These are phyloP conservation scores for Hippocampus barbouri DNA, from an alignment of 2,113 vertebrate genomes.

Conservation along the genomic window DNA sequence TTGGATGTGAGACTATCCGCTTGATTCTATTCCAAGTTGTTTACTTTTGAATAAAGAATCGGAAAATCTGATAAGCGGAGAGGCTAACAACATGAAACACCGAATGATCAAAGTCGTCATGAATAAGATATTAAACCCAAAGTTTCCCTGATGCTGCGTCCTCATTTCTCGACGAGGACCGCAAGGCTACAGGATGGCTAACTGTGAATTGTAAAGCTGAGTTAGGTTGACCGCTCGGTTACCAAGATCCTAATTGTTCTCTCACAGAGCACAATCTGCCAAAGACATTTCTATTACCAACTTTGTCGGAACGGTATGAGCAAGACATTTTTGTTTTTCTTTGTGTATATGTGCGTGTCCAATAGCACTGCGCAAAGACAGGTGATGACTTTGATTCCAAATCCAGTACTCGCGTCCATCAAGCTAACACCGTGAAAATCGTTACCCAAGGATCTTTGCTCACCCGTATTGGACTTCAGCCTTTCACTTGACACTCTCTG, in stretches of 20 bases:
- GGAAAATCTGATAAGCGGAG: background rate
- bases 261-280: too few relatives aligned
- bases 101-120: background rate
- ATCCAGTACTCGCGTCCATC: background rate
- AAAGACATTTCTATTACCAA: too few relatives aligned
- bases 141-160: background rate
- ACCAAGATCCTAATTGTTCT: background rate
- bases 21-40: background rate
- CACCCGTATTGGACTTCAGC: conserved; percentile 77
- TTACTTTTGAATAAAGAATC: background rate
- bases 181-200: background rate
- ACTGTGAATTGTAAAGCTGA: background rate
- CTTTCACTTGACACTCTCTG: conserved; percentile 78
- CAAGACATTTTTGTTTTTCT: too few relatives aligned
- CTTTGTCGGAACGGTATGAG: too few relatives aligned
- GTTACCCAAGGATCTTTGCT: conserved; percentile 7
- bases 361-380: background rate
- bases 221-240: background rate
- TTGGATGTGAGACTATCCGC: background rate
- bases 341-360: background rate
- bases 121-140: background rate
- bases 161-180: background rate
- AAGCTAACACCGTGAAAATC: background rate
- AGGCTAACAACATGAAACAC: background rate
- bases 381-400: too few relatives aligned